Evolutionary conservation across 2,888 invertebrate species (phyloP), one percentile per base, ranked within the genome.

Genomic region (Oegoconia quadripuncta): DNA sequence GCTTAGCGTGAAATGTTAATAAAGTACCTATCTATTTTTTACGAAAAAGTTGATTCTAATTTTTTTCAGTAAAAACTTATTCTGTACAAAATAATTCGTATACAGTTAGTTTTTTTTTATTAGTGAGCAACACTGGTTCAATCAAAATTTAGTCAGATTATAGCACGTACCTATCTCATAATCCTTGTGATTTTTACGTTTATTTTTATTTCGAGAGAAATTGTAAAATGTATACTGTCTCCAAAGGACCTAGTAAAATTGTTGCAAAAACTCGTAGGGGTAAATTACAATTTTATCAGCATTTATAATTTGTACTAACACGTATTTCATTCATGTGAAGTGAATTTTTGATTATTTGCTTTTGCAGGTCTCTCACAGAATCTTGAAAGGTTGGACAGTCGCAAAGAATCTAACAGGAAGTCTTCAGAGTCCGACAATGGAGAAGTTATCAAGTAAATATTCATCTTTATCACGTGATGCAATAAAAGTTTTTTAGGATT

Each of bases 181-280:
- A 65, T 69, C 59, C 63, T 64, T 71, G 73, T 62, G 65, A 66
- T 54, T 73, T 77, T 76, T 72, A 62, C 65, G 63, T 74, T 74
- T 72, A 70, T 74, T 76, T 80, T 74, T 69, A 68, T 70, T 74
- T 74, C 72, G 64, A 59, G 65, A 63, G 62, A 79, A 79, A 78
- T 74, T 79, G 63, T 78, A 84, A 79, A 79, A 95, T 95, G 95
- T 95, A 95, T 89, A 95, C 95, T 71, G 93, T 95, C 67, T 93
- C 93, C 48, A 95, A 95, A 83, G 94, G 95, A 49, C 95, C 95
- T 48, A 95, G 94, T 83, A 95, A 95, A 89, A 93, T 95, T 74
- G 94, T 94, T 61, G 93, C 95, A 48, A 95, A 95, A 90, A 93
- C 95, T 53, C 89, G 95, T 64, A 89, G 95, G 90, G 93, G 95